These are phyloP conservation scores for Mus caroli DNA, from an alignment of 2,797 vertebrate species.

Conservation along the genomic window DNA sequence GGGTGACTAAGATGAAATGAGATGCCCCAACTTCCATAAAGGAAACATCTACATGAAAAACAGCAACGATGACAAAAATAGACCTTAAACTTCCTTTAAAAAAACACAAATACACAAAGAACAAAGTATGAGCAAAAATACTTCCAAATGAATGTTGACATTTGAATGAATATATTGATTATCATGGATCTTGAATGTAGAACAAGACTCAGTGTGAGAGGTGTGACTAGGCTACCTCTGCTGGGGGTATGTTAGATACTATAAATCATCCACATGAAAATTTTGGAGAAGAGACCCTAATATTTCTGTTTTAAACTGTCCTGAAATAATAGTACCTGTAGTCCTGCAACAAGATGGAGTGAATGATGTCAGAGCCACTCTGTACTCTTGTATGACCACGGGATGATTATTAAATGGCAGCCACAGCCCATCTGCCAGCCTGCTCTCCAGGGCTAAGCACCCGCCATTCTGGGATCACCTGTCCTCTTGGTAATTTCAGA, in stretches of 20 bases:
- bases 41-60: neutral
- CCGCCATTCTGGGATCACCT: neutral
- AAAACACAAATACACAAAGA: neutral
- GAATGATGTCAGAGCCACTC: neutral
- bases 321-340: neutral
- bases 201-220: neutral
- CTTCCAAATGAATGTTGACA: neutral
- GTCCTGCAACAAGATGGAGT: neutral
- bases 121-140: neutral
- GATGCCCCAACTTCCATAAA: constrained; percentile 8
- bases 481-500: neutral
- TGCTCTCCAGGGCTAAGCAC: neutral
- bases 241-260: neutral
- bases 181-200: neutral
- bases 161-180: neutral
- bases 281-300: neutral
- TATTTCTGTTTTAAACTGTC: neutral
- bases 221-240: neutral
- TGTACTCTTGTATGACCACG: neutral
- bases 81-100: neutral
- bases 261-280: neutral
- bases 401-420: neutral
- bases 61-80: neutral
- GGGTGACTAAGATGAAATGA: constrained; percentile 2
- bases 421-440: neutral